Conservation (phyloP, 2,888 invertebrate species). For the Pammene fasciana region DNA sequence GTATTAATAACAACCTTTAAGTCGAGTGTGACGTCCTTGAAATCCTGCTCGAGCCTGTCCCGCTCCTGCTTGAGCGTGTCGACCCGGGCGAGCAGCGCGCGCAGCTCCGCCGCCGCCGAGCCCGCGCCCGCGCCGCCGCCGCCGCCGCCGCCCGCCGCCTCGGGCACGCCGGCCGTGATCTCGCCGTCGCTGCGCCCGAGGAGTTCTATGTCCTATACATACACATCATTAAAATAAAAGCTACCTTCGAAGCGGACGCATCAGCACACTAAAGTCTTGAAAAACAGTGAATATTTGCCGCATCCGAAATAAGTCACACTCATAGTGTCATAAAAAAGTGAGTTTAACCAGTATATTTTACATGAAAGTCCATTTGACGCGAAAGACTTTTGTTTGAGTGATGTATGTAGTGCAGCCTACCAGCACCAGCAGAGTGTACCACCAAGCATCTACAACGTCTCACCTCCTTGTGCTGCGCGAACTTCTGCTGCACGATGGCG, state of each 20-base stretch:
- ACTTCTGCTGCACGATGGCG: conserved; percentile 93
- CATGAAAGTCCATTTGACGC: no score
- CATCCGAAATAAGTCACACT: no score
- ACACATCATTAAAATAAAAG: no score
- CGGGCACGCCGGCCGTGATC: conserved; percentile 88
- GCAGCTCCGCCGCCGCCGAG: conserved; percentile 86
- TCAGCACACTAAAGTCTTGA: no score
- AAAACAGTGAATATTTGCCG: no score
- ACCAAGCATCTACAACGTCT: neutral
- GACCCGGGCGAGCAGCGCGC: conserved; percentile 90
- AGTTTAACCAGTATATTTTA: no score
- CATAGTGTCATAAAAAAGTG: no score
- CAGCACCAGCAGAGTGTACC: no score
- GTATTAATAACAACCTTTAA: conserved; percentile 83
- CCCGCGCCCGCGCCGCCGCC: conserved; percentile 74
- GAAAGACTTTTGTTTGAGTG: no score
- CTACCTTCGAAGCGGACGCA: no score
- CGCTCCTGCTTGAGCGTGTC: conserved; percentile 94
- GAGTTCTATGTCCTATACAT: conserved; percentile 88
- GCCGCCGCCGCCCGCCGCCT: conserved; percentile 81
- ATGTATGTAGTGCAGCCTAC: no score
- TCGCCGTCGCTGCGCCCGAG: conserved; percentile 89
- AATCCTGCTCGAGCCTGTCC: conserved; percentile 89
- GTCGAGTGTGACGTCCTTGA: conserved; percentile 87
- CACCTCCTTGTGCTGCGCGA: conserved; percentile 84